Percentiles rank a stretch among this genome's conserved stretches.
phyloP scores from a whole-genome alignment of 2,113 vertebrate genomes.

The Egretta garzetta region DNA sequence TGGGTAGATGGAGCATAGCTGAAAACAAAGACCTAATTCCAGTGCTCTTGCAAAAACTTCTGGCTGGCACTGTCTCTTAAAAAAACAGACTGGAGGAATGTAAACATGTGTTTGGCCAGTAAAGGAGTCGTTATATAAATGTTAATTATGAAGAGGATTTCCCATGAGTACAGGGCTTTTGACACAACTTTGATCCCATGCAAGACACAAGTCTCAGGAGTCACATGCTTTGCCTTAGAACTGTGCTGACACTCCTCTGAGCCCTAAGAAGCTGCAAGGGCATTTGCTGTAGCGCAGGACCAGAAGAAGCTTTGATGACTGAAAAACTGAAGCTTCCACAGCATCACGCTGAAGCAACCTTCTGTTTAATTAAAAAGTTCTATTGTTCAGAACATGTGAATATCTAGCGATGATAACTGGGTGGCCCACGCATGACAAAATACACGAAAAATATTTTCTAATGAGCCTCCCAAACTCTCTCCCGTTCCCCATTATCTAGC shows the following conservation, averaged over 20 bases:
- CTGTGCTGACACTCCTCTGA: neutral
- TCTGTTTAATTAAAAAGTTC: neutral
- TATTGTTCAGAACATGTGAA: neutral
- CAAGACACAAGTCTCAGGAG: neutral
- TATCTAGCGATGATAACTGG: neutral
- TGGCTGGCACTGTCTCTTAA: neutral
- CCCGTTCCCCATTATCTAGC: neutral
- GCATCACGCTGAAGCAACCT: neutral
- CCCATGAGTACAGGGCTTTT: conserved; percentile 1
- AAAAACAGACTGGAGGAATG: conserved; percentile 22
- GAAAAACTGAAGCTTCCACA: neutral
- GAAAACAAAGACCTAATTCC: conserved; percentile 14
- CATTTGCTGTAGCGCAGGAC: neutral
- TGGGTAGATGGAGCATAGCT: neutral
- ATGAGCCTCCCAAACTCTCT: neutral
- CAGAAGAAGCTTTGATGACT: neutral
- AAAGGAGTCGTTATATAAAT: neutral
- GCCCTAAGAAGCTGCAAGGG: neutral
- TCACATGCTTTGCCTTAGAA: neutral
- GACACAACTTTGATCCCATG: conserved; percentile 24
- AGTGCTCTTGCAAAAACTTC: conserved; percentile 28
- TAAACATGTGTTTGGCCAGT: conserved; percentile 41
- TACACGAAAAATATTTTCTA: neutral
- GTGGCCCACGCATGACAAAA: neutral
- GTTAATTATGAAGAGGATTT: conserved; percentile 44